Conservation (phyloP, 2,797 vertebrate species). For the Sebastolobus alascanus region DNA sequence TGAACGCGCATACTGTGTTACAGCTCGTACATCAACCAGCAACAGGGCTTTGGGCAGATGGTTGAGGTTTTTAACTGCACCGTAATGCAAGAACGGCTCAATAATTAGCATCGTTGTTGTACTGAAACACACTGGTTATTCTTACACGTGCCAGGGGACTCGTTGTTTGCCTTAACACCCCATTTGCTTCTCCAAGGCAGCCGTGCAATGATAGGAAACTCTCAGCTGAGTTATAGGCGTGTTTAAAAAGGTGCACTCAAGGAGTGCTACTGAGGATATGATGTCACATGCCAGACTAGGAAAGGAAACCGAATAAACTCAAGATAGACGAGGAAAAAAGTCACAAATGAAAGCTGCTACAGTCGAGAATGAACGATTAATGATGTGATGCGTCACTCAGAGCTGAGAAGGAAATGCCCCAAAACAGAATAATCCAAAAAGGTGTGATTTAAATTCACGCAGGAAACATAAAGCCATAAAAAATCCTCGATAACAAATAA, state of each 20-base stretch:
- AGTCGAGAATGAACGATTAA: not conserved
- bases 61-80: constrained; percentile 51
- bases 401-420: not conserved
- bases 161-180: constrained; percentile 75
- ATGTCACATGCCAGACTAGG: constrained; percentile 36
- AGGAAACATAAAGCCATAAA: not conserved
- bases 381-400: not conserved
- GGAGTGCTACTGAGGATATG: constrained; percentile 51
- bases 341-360: constrained; percentile 6
- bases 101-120: constrained; percentile 71
- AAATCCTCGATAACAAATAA: not conserved
- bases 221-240: constrained; percentile 29
- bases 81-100: constrained; percentile 59
- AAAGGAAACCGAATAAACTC: constrained; percentile 23
- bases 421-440: not conserved
- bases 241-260: constrained; percentile 29
- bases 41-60: constrained; percentile 40
- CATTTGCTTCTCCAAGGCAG: constrained; percentile 64
- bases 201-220: constrained; percentile 47
- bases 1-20: constrained; percentile 62
- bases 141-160: constrained; percentile 69
- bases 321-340: constrained; percentile 4
- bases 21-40: constrained; percentile 80
- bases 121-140: constrained; percentile 60
- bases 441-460: not conserved